These are phyloP conservation scores for Tringa solitaria DNA, from an alignment of 2,113 vertebrate genomes.

Conservation along the genomic window DNA sequence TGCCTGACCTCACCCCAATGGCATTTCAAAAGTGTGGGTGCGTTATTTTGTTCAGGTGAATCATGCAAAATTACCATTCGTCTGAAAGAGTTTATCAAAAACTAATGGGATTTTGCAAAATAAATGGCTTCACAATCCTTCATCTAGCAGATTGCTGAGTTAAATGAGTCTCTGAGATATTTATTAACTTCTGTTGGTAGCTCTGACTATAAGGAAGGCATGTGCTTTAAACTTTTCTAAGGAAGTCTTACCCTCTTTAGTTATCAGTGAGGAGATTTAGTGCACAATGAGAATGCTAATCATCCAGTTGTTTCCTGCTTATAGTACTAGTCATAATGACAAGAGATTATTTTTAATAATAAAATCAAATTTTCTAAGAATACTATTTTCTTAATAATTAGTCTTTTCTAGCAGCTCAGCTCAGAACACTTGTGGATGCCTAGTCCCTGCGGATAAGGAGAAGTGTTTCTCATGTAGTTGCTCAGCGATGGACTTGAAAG, in stretches of 20 bases:
- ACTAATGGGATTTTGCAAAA: constrained; percentile 36
- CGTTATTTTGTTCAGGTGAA: constrained; percentile 36
- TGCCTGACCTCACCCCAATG: constrained; percentile 50
- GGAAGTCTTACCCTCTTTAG: not conserved
- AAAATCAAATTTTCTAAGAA: not conserved
- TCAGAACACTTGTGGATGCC: not conserved
- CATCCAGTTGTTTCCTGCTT: not conserved
- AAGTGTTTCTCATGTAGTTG: not conserved
- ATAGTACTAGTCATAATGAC: not conserved
- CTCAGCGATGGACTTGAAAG: not conserved
- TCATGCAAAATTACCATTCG: constrained; percentile 29
- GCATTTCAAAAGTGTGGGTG: constrained; percentile 23
- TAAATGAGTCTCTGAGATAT: not conserved
- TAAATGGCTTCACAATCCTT: constrained; percentile 9
- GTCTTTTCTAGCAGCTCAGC: not conserved
- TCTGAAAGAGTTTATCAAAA: constrained; percentile 44
- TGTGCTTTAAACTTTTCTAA: not conserved
- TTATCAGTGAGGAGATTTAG: not conserved
- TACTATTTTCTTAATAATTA: not conserved
- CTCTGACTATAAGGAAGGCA: not conserved
- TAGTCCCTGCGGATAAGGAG: not conserved
- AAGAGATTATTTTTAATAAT: not conserved
- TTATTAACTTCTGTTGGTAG: constrained; percentile 4
- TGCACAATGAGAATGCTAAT: not conserved
- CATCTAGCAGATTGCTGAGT: constrained; percentile 1